phyloP scores from a whole-genome alignment of 2,113 vertebrate genomes.

The Lepisosteus osseus region DNA sequence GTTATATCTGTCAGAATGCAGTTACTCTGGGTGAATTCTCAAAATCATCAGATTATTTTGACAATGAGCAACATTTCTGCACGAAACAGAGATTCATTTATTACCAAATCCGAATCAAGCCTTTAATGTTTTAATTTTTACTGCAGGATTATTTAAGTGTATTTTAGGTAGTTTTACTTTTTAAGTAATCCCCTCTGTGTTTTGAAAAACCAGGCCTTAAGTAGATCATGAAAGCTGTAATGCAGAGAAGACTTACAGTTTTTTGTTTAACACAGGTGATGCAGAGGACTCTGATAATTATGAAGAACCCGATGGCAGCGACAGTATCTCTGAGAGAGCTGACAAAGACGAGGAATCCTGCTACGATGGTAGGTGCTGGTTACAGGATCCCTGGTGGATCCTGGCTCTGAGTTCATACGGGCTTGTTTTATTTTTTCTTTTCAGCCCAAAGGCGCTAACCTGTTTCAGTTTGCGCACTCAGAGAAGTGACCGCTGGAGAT shows the following conservation, averaged over 20 bases:
- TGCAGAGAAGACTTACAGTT: constrained; percentile 1
- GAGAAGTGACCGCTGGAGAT: too few relatives aligned
- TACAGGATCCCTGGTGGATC: background rate
- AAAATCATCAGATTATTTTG: too few relatives aligned
- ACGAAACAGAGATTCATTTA: background rate
- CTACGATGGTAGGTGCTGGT: constrained; percentile 75
- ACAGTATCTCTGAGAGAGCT: constrained; percentile 74
- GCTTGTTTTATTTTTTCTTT: too few relatives aligned
- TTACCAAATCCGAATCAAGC: background rate
- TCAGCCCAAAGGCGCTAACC: constrained; percentile 18
- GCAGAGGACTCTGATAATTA: constrained; percentile 70
- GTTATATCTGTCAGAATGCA: too few relatives aligned
- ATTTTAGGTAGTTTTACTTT: background rate
- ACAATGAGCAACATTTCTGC: too few relatives aligned
- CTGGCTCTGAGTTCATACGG: too few relatives aligned
- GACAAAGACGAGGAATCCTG: constrained; percentile 84
- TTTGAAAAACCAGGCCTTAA: too few relatives aligned
- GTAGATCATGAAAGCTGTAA: background rate
- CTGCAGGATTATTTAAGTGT: background rate
- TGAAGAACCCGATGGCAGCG: constrained; percentile 72
- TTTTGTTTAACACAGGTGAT: constrained; percentile 51
- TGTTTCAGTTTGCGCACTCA: constrained; percentile 29
- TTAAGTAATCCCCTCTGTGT: too few relatives aligned
- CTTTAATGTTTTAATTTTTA: background rate
- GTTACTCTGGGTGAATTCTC: too few relatives aligned